Evolutionary conservation across 2,113 vertebrate genomes (phyloP).

Genomic region (Rana temporaria): DNA sequence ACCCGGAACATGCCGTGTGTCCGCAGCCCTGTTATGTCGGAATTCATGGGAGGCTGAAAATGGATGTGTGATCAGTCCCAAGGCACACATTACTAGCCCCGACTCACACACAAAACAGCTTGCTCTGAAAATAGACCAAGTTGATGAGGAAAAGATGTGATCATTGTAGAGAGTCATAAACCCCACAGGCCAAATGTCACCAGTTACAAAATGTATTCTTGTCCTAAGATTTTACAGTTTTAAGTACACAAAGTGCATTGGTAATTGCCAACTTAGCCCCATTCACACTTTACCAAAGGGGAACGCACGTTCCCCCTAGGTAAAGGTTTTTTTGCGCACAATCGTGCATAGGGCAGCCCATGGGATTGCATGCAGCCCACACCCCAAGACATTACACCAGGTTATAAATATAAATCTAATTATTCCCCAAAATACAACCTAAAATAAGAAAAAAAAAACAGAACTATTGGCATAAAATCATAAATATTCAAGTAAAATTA

Average conservation of each 20-base stretch:
- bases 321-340: too few relatives aligned
- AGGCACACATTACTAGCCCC: slow-evolving; percentile 29
- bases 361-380: too few relatives aligned
- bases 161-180: not conserved
- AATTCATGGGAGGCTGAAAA: not conserved
- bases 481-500: too few relatives aligned
- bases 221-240: not conserved
- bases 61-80: slow-evolving; percentile 14
- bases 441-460: too few relatives aligned
- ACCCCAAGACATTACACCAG: too few relatives aligned
- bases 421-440: too few relatives aligned
- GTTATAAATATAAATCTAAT: too few relatives aligned
- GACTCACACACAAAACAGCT: slow-evolving; percentile 8
- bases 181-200: not conserved
- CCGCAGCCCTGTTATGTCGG: not conserved
- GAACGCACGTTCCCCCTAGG: too few relatives aligned
- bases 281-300: too few relatives aligned
- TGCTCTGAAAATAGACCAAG: slow-evolving; percentile 31
- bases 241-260: not conserved
- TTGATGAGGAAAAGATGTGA: not conserved
- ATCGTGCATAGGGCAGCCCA: too few relatives aligned
- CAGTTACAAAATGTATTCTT: slow-evolving; percentile 12
- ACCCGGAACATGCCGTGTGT: not conserved
- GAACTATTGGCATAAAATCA: too few relatives aligned
- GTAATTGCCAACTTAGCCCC: too few relatives aligned